phyloP scores from a whole-genome alignment of 30 jellyfish, hydroid and myxozoan genomes.

The Chrysaora quinquecirrha region DNA sequence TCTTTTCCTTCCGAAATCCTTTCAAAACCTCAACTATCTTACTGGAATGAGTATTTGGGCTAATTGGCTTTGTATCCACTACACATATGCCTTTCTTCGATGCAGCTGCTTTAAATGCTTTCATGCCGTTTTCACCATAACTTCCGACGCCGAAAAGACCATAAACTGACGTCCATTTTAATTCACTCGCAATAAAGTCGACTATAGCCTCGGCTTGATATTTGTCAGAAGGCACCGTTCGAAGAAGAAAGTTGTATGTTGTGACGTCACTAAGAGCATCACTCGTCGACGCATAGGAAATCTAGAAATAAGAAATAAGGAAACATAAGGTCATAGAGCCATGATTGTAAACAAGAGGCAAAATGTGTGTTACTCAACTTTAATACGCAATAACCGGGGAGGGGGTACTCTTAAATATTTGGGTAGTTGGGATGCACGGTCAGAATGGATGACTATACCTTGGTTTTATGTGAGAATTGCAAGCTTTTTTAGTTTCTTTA shows the following conservation, averaged over 20 bases:
- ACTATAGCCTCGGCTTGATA: constrained; percentile 89
- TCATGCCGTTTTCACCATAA: constrained; percentile 85
- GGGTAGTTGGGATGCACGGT: too few species aligned
- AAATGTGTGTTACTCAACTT: too few species aligned
- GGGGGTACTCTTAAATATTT: too few species aligned
- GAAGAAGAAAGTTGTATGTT: constrained; percentile 69
- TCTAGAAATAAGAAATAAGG: constrained; percentile 27
- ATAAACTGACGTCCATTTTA: constrained; percentile 81
- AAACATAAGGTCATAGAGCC: too few species aligned
- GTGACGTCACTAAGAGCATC: constrained; percentile 75
- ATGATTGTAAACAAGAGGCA: too few species aligned
- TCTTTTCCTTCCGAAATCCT: constrained; percentile 36
- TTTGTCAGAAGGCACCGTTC: constrained; percentile 93
- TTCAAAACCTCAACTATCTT: constrained; percentile 15
- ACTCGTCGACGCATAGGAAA: constrained; percentile 87
- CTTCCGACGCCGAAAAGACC: constrained; percentile 74
- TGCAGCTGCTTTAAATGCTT: constrained; percentile 44
- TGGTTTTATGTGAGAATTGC: too few species aligned
- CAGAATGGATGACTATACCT: too few species aligned
- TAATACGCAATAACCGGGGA: too few species aligned
- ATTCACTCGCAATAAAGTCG: constrained; percentile 53
- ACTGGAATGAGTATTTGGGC: constrained; percentile 12
- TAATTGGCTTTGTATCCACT: constrained; percentile 45
- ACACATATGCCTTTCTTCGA: constrained; percentile 45
- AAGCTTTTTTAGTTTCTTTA: too few species aligned